Evolutionary conservation across 2,888 invertebrate genomes (phyloP).

Genomic region (Drosophila longiperda): DNA sequence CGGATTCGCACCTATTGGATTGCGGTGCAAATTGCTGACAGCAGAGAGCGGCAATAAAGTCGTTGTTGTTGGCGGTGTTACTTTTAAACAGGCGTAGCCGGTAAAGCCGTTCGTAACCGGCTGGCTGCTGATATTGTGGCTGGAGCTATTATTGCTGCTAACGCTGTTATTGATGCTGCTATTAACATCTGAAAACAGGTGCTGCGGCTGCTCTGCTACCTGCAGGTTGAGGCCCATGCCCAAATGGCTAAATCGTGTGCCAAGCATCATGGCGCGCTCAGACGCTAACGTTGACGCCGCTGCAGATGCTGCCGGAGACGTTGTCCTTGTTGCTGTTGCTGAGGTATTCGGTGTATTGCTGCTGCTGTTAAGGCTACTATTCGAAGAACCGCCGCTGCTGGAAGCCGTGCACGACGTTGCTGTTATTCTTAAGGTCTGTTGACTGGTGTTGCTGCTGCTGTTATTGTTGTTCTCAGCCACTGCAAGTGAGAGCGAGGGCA

Average conservation of each 20-base stretch:
- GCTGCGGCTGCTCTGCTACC: conserved; percentile 33
- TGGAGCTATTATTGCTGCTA: conserved; percentile 11
- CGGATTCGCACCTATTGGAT: conserved; percentile 96
- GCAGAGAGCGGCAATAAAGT: neutral
- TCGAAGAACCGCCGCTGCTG: conserved; percentile 57
- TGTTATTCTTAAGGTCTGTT: conserved; percentile 23
- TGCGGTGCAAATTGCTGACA: conserved; percentile 84
- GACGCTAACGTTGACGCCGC: conserved; percentile 17
- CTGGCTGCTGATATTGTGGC: conserved; percentile 20
- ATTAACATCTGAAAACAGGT: conserved; percentile 34
- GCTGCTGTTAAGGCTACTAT: conserved; percentile 46
- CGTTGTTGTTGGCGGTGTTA: conserved; percentile 1
- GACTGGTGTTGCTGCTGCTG: conserved; percentile 13
- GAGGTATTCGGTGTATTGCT: conserved; percentile 74
- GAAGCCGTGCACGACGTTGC: conserved; percentile 50
- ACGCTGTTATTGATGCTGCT: neutral
- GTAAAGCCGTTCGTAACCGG: conserved; percentile 41
- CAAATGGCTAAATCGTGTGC: conserved; percentile 81
- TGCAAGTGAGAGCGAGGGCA: conserved; percentile 15
- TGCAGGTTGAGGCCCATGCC: conserved; percentile 74
- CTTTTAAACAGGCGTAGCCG: conserved; percentile 32
- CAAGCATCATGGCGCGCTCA: conserved; percentile 77
- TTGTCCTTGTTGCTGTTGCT: conserved; percentile 57
- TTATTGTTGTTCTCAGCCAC: conserved; percentile 12
- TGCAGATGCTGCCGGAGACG: conserved; percentile 71